Percentiles rank a stretch among this genome's conserved stretches.
phyloP scores from a whole-genome alignment of 2,113 vertebrate species.

The Rhineura floridana region DNA sequence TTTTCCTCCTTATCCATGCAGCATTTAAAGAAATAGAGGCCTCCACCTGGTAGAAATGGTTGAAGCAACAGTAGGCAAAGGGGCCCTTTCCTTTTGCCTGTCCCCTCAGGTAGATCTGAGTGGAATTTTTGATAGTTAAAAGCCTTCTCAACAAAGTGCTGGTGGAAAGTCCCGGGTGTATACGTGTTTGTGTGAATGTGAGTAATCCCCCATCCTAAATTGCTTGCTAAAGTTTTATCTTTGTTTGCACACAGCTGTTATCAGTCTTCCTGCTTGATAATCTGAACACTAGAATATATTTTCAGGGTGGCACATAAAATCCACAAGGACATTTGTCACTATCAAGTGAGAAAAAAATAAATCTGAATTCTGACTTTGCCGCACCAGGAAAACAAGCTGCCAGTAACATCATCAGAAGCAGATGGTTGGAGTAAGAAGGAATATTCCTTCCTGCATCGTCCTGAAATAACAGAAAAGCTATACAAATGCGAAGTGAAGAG shows the following conservation, averaged over 20 bases:
- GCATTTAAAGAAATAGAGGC: background rate
- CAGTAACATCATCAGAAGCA: slow-evolving; percentile 69
- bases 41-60: background rate
- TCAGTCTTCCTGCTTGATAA: slow-evolving; percentile 40
- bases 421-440: slow-evolving; percentile 72
- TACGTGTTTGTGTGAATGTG: background rate
- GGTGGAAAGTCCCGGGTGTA: accelerated
- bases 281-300: slow-evolving; percentile 47
- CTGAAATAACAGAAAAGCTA: slow-evolving; percentile 53
- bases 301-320: slow-evolving; percentile 46
- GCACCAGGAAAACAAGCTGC: slow-evolving; percentile 67
- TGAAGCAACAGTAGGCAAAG: too few relatives aligned
- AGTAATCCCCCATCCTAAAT: background rate
- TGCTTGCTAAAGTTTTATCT: slow-evolving; percentile 33
- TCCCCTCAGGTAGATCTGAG: background rate
- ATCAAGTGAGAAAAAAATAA: slow-evolving; percentile 63
- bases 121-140: background rate
- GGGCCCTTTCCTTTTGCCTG: background rate
- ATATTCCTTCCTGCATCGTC: slow-evolving; percentile 60
- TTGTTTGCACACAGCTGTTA: slow-evolving; percentile 53
- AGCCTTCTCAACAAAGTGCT: background rate
- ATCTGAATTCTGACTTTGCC: slow-evolving; percentile 62
- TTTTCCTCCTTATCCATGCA: background rate
- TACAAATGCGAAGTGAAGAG: slow-evolving; percentile 55
- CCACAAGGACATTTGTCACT: slow-evolving; percentile 53